phyloP scores from a whole-genome alignment of 2,888 invertebrate species.

The Graphium colonna region DNA sequence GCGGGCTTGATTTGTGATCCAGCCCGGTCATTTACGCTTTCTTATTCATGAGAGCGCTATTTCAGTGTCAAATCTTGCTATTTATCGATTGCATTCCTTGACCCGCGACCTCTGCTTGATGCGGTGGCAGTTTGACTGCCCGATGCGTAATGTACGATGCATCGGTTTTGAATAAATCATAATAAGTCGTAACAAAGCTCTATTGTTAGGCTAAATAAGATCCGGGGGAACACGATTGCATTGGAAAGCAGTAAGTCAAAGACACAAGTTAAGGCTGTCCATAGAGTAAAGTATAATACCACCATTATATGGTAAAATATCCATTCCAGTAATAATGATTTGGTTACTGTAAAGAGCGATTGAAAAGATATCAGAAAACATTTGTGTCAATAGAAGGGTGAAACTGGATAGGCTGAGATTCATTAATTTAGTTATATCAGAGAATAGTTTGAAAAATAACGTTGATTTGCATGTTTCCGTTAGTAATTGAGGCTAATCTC shows the following conservation, averaged over 20 bases:
- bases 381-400: no score
- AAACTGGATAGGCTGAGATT: no score
- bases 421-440: no score
- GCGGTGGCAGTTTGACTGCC: constrained; percentile 45
- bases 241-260: background rate
- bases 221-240: background rate
- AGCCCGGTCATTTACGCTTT: constrained; percentile 41
- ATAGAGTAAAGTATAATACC: background rate
- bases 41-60: constrained; percentile 52
- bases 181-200: constrained; percentile 4
- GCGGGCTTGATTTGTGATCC: constrained; percentile 53
- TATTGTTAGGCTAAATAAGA: background rate
- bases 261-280: background rate
- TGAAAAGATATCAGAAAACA: no score
- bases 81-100: constrained; percentile 62
- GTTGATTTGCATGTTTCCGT: background rate
- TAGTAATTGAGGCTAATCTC: constrained; percentile 7
- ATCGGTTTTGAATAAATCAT: constrained; percentile 22
- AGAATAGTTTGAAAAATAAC: no score
- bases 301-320: background rate
- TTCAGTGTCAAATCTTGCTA: constrained; percentile 69
- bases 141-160: constrained; percentile 31
- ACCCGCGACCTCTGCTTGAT: constrained; percentile 55
- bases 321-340: background rate
- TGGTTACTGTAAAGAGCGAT: no score